These are phyloP conservation scores for Drosophila algonquin DNA, from an alignment of 2,888 invertebrate species.

Conservation along the genomic window DNA sequence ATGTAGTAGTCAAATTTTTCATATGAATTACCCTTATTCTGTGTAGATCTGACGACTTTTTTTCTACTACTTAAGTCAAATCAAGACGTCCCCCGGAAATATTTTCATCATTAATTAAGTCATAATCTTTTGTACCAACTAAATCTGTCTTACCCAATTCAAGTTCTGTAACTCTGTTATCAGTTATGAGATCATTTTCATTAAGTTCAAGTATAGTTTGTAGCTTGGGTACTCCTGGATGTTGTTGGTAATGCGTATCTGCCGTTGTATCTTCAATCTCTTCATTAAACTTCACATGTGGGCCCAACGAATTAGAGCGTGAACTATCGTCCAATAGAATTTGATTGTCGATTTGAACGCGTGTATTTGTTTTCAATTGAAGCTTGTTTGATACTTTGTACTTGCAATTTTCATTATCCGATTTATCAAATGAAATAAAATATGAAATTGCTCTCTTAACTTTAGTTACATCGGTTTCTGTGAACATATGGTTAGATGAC, in stretches of 20 bases:
- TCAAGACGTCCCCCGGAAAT: neutral
- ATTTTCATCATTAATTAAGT: neutral
- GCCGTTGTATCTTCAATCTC: conserved; percentile 14
- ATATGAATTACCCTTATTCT: neutral
- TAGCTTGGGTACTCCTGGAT: conserved; percentile 41
- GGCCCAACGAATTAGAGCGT: neutral
- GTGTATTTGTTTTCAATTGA: neutral
- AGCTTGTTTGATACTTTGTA: conserved; percentile 52
- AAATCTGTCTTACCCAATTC: neutral
- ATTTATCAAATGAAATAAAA: conserved; percentile 63
- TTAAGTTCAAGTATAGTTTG: conserved; percentile 67
- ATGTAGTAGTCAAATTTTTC: neutral
- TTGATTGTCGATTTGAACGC: neutral
- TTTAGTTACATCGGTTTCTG: conserved; percentile 35
- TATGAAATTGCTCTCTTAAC: conserved; percentile 63
- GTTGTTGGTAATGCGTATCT: conserved; percentile 46
- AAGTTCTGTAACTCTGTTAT: neutral
- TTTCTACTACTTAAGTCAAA: too few relatives aligned
- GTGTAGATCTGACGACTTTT: neutral
- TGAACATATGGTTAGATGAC: conserved; percentile 60
- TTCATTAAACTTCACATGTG: conserved; percentile 17
- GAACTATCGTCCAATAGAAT: neutral
- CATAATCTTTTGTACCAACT: neutral
- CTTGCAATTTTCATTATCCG: conserved; percentile 40
- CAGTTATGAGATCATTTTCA: conserved; percentile 48